A percentile compares a stretch with the other conserved stretches of the same genome.
phyloP scores from a whole-genome alignment of 2,888 invertebrate species.

The Acleris holmiana region DNA sequence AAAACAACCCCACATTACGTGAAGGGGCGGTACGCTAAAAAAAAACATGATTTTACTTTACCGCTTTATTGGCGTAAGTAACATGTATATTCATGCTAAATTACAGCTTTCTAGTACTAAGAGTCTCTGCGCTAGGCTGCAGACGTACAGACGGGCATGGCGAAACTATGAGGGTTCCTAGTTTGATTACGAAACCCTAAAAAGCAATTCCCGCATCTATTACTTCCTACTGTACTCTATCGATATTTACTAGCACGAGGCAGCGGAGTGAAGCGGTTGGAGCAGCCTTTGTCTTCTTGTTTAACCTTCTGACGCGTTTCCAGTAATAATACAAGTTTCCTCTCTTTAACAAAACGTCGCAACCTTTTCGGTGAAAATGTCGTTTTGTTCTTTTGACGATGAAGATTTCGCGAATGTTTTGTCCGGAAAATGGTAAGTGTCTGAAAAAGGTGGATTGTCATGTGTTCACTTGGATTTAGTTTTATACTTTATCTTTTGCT shows the following conservation, averaged over 20 bases:
- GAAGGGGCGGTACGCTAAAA: too few relatives aligned
- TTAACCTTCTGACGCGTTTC: conserved; percentile 30
- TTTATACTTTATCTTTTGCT: too few relatives aligned
- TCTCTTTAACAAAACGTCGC: conserved; percentile 15
- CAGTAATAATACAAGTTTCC: conserved; percentile 27
- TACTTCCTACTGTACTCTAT: background rate
- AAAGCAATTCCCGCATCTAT: background rate
- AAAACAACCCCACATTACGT: too few relatives aligned
- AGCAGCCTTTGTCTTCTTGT: conserved; percentile 29
- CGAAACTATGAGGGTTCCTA: too few relatives aligned
- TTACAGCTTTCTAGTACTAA: too few relatives aligned
- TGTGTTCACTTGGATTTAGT: background rate
- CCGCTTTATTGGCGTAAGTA: too few relatives aligned
- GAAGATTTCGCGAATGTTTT: conserved; percentile 4
- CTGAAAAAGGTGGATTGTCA: background rate
- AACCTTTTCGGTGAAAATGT: conserved; percentile 1
- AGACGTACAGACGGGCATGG: too few relatives aligned
- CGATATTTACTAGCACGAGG: conserved; percentile 7
- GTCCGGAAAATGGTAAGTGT: background rate
- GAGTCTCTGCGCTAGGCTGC: too few relatives aligned
- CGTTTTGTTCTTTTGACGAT: conserved; percentile 3
- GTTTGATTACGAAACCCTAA: too few relatives aligned
- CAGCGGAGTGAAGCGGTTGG: background rate
- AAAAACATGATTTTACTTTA: too few relatives aligned
- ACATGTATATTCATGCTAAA: too few relatives aligned